Conservation (phyloP, 2,888 invertebrate species). For the Dendrolimus houi region DNA sequence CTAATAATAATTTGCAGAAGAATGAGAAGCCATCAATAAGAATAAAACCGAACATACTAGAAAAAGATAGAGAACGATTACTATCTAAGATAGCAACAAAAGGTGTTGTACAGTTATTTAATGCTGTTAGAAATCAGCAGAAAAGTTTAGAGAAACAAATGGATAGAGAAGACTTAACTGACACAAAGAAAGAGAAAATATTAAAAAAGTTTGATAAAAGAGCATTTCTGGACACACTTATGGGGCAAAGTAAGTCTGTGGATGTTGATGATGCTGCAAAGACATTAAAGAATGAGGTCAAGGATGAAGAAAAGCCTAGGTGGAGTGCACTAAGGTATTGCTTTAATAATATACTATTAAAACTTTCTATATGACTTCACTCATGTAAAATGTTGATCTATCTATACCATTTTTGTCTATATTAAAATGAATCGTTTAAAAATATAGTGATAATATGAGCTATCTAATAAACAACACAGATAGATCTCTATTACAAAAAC, state of each 20-base stretch:
- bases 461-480: no score
- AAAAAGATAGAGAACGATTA: slow-evolving; percentile 85
- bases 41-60: slow-evolving; percentile 84
- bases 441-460: not conserved
- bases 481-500: no score
- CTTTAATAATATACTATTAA: no score
- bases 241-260: slow-evolving; percentile 80
- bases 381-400: no score
- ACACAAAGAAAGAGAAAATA: slow-evolving; percentile 85
- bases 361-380: no score
- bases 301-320: slow-evolving; percentile 54
- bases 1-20: slow-evolving; percentile 62
- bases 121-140: slow-evolving; percentile 92
- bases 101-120: slow-evolving; percentile 95
- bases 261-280: slow-evolving; percentile 64
- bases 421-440: slow-evolving; percentile 7
- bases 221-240: slow-evolving; percentile 85
- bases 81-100: slow-evolving; percentile 91
- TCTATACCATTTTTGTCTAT: no score
- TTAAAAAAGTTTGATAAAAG: slow-evolving; percentile 86
- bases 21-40: slow-evolving; percentile 79
- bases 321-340: slow-evolving; percentile 78
- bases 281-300: slow-evolving; percentile 50
- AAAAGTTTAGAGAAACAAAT: slow-evolving; percentile 83
- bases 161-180: slow-evolving; percentile 82